Evolutionary conservation across 1,140 invertebrate species (phyloP).

Genomic region (Harlomillsia oculata): DNA sequence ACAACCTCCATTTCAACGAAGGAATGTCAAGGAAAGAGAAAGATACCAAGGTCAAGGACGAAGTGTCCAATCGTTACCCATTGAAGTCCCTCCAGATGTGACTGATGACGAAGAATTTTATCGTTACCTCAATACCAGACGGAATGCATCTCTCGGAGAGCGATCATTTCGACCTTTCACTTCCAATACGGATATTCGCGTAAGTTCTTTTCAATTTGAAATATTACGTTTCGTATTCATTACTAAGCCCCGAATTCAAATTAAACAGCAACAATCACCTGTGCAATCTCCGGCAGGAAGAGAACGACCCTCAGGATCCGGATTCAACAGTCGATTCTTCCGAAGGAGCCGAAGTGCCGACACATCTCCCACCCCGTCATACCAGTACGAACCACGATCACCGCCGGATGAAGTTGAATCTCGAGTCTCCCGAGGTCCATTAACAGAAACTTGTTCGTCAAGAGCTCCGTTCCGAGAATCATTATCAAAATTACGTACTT

Average conservation of each 20-base stretch:
- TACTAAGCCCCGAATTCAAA: neutral
- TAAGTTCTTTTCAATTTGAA: constrained; percentile 7
- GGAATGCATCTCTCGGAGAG: constrained; percentile 17
- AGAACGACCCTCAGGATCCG: neutral
- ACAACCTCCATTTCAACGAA: neutral
- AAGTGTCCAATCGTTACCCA: constrained; percentile 19
- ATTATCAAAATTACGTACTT: neutral
- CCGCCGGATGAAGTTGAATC: neutral
- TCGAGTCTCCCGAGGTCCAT: neutral
- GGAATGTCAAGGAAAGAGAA: neutral
- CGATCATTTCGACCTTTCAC: neutral
- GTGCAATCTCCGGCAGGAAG: constrained; percentile 7
- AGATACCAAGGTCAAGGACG: neutral
- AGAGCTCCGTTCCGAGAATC: neutral
- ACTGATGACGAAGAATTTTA: constrained; percentile 30
- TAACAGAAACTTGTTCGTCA: neutral
- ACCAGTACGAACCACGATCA: neutral
- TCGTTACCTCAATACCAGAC: constrained; percentile 33
- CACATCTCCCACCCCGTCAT: neutral
- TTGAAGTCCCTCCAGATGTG: constrained; percentile 31
- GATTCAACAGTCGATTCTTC: neutral
- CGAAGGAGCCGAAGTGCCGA: neutral
- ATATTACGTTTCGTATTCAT: too few relatives aligned
- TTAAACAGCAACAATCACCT: constrained; percentile 1
- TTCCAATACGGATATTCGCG: neutral